Evolutionary conservation across 2,888 invertebrate genomes (phyloP).

Genomic region (Steromphala cineraria): DNA sequence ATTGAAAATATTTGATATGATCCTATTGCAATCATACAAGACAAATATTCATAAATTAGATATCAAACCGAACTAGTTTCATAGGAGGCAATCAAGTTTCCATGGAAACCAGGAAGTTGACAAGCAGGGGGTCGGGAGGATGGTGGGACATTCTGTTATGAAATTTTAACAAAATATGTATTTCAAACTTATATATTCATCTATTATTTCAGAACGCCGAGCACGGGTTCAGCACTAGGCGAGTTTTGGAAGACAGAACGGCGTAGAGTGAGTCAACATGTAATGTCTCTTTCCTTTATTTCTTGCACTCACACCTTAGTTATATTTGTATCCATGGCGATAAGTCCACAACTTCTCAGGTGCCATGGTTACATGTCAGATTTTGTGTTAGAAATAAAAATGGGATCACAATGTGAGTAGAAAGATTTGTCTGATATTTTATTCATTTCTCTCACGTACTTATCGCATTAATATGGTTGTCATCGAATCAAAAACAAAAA

Average conservation of each 20-base stretch:
- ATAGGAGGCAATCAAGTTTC: neutral
- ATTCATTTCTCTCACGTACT: neutral
- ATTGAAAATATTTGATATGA: too few species aligned
- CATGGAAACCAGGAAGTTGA: neutral
- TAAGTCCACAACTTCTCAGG: too few species aligned
- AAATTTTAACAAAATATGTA: constrained; percentile 9
- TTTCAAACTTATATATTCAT: too few species aligned
- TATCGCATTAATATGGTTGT: neutral
- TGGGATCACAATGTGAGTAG: too few species aligned
- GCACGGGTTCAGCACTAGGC: constrained; percentile 58
- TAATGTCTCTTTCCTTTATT: constrained; percentile 30
- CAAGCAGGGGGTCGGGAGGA: neutral
- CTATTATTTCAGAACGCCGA: constrained; percentile 61
- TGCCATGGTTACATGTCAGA: too few species aligned
- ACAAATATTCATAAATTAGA: too few species aligned
- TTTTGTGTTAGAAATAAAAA: too few species aligned
- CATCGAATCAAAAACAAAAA: too few species aligned
- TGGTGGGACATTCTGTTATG: neutral
- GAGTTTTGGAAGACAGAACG: constrained; percentile 44
- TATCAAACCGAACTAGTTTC: too few species aligned
- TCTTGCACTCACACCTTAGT: neutral
- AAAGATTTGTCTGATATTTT: neutral
- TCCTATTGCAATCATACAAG: too few species aligned
- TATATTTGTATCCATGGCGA: too few species aligned
- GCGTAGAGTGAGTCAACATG: constrained; percentile 39